Evolutionary conservation across 2,797 vertebrate species (phyloP), one percentile per base, ranked within the genome.

Genomic region (Myoxocephalus aenaeus): DNA sequence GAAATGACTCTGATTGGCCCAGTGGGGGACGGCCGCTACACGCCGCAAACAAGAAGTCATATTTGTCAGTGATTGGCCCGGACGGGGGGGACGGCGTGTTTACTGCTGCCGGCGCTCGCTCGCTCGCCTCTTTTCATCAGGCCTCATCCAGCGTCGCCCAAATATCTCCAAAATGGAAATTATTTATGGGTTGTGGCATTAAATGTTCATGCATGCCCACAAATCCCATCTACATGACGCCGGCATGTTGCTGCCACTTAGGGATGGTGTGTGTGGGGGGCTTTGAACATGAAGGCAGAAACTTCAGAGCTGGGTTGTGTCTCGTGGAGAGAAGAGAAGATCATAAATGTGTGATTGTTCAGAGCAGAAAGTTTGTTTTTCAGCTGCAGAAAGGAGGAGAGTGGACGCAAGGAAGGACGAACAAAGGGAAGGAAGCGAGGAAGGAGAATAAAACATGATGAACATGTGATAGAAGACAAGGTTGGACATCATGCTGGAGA

Each of bases 1-100:
- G 51, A 85, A 86, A 79, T 68, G 57, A 73, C 36, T 76, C 56
- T 86, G 84, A 90, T 89, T 87, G 82, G 67, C 86, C 87, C 79
- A 63, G 86, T 79, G 70, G 76, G 86, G 65, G 62, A 80, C 69
- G 27, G 18, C 42, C 44, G 67, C 56, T 15, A 76, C 83, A 73
- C 67, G 75, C 78, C 73, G 65, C 65, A 79, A 85, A 83, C 77
- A 84, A 80, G 65, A 56, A 50, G 65, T 56, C 67, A 46, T 51
- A 81, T 81, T 85, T 82, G 81, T 81, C 86, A 69, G 67, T 83
- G 81, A 87, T 83, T 87, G 73, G 80, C 70, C 40, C 66, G 61
- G 76, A 72, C 29, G n/a, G 64, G 71, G 68, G 72, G 74, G 53
- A 4, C 0, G 48, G 10, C 32, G 3, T 57, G 80, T 73, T 84